phyloP scores from a whole-genome alignment of 2,113 vertebrate species.

The Diadophis punctatus region DNA sequence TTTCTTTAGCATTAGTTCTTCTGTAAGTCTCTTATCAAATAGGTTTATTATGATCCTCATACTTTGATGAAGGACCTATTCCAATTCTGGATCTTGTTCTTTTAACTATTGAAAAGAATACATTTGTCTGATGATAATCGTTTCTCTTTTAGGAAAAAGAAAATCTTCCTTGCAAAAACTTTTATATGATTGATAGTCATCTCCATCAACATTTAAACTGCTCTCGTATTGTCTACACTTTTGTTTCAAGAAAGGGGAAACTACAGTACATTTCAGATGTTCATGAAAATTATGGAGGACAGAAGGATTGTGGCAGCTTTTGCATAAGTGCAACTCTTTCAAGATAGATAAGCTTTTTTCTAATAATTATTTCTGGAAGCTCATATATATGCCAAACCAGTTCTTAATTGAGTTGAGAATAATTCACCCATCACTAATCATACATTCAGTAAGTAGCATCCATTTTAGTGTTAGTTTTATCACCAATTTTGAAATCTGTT shows the following conservation, averaged over 20 bases:
- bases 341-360: neutral
- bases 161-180: neutral
- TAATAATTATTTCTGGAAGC: neutral
- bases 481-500: neutral
- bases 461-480: conserved; percentile 15
- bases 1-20: neutral
- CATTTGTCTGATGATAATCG: neutral
- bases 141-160: neutral
- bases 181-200: neutral
- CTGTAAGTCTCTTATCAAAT: neutral
- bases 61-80: neutral
- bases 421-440: conserved; percentile 7
- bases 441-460: neutral
- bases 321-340: neutral
- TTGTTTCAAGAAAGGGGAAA: neutral
- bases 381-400: neutral
- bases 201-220: neutral
- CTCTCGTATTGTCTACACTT: neutral
- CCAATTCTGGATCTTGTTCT: neutral
- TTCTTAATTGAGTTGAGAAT: neutral
- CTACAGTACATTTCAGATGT: neutral
- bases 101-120: neutral
- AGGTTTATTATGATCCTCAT: neutral
- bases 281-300: neutral
- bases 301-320: neutral